These are phyloP conservation scores for Xenentodon cancila DNA, from an alignment of 2,797 vertebrate genomes.

Conservation along the genomic window DNA sequence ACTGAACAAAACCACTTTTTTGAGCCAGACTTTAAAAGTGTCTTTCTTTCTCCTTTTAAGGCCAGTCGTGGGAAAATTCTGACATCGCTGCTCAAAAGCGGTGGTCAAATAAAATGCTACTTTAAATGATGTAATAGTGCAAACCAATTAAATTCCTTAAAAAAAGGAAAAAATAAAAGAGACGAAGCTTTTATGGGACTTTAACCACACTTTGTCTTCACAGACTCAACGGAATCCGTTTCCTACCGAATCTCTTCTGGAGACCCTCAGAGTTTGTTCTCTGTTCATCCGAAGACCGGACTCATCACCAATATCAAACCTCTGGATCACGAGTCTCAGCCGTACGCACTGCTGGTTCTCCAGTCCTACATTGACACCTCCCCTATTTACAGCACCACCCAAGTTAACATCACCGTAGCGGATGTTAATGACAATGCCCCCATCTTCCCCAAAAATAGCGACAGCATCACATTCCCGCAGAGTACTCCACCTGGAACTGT, in stretches of 20 bases:
- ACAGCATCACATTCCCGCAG: slow-evolving; percentile 79
- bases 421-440: slow-evolving; percentile 92
- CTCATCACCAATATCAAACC: slow-evolving; percentile 81
- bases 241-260: slow-evolving; percentile 91
- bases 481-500: slow-evolving; percentile 83
- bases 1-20: too few relatives aligned
- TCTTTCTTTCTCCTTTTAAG: too few relatives aligned
- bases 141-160: too few relatives aligned
- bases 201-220: neutral
- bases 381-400: slow-evolving; percentile 83
- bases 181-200: too few relatives aligned
- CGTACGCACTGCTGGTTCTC: slow-evolving; percentile 81
- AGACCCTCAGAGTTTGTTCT: slow-evolving; percentile 85
- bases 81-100: too few relatives aligned
- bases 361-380: slow-evolving; percentile 84
- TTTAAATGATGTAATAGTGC: too few relatives aligned
- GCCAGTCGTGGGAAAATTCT: too few relatives aligned
- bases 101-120: too few relatives aligned
- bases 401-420: slow-evolving; percentile 86
- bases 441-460: slow-evolving; percentile 74
- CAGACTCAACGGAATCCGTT: slow-evolving; percentile 83
- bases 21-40: too few relatives aligned
- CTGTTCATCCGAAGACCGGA: slow-evolving; percentile 84
- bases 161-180: too few relatives aligned
- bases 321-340: slow-evolving; percentile 88